Base-by-base conservation (phyloP, 1,140 invertebrate genomes). In the Apocrypta bakeri region DNA sequence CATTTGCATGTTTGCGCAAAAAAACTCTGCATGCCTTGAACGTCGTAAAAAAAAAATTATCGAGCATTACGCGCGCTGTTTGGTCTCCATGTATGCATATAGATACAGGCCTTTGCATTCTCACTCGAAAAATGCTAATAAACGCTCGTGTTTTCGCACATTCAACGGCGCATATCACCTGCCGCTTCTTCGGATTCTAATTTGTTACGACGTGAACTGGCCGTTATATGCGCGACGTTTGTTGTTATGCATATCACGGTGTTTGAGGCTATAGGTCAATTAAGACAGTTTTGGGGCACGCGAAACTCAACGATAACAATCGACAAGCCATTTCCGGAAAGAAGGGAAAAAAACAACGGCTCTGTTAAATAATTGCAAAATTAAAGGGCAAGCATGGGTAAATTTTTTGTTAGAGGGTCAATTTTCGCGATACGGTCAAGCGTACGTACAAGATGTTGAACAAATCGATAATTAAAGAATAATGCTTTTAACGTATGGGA, bases 161-260 rank as follows among this genome's bases (percentile, higher is more conserved):
- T 63, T 14, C 31, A 11, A 64, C 8, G 17, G 9, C 42, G 0
- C 48, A 29, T 27, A 72, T 79, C 78, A 72, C 78, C 77, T 79
- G 68, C 68, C 14, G 68, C 17, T 31, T 8, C 21, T 21, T 4
- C 25, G 21, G 71, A 73, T 40, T 81, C 56, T 74, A 74, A 88
- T 88, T 86, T 88, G 87, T 86, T 56, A 81, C 84, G 84, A 14
- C 8, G 63, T 29, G 24, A 24, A 25, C 29, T 64, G 48, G 48
- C 48, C 27, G 25, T 48, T 79, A 21, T 37, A 85, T 85, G 86
- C 81, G 78, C 81, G 24, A 63, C 31, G 31, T 48, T 69, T 79
- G 66, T 79, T 69, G 48, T 79, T 48, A 48, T 3, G 8, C 8
- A 42, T 14, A 42, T 42, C 1, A 4, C 48, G 21, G 0, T 21